Percentiles rank a stretch among this genome's conserved stretches.
phyloP scores from a whole-genome alignment of 2,797 vertebrate species.

The Anniella stebbinsi region DNA sequence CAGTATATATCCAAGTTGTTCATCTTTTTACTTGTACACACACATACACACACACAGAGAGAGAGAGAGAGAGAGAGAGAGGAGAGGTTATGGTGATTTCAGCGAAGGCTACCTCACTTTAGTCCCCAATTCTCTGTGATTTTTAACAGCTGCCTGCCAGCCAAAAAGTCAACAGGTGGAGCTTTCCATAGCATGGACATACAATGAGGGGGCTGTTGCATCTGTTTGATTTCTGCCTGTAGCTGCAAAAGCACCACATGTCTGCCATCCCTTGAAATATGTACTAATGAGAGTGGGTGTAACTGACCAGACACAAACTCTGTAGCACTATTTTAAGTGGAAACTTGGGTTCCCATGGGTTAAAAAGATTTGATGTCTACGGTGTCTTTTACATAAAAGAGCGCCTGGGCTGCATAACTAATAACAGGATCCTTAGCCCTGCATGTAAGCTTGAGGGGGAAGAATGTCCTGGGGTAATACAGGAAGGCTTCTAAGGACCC shows the following conservation, averaged over 20 bases:
- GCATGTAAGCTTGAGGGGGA: not conserved
- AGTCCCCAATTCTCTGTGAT: not conserved
- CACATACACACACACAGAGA: no score
- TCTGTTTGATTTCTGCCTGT: not conserved
- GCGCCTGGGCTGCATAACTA: slow-evolving; percentile 6
- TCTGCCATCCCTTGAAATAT: not conserved
- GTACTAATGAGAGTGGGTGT: not conserved
- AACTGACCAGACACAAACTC: not conserved
- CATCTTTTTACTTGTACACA: not conserved
- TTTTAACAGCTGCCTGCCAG: not conserved
- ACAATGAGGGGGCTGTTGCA: not conserved
- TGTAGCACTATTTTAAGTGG: not conserved
- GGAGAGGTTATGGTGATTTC: not conserved
- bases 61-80: no score
- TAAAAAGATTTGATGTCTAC: not conserved
- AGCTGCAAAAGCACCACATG: not conserved
- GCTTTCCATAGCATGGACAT: not conserved
- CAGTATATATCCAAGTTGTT: not conserved
- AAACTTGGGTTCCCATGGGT: not conserved
- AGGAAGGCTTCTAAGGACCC: not conserved
- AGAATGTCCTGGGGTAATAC: not conserved
- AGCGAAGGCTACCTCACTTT: no score
- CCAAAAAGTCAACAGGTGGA: not conserved
- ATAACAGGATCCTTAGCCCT: not conserved
- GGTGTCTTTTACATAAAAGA: not conserved